These are phyloP conservation scores for Diprion similis DNA, from an alignment of 1,140 invertebrate genomes.

Conservation along the genomic window DNA sequence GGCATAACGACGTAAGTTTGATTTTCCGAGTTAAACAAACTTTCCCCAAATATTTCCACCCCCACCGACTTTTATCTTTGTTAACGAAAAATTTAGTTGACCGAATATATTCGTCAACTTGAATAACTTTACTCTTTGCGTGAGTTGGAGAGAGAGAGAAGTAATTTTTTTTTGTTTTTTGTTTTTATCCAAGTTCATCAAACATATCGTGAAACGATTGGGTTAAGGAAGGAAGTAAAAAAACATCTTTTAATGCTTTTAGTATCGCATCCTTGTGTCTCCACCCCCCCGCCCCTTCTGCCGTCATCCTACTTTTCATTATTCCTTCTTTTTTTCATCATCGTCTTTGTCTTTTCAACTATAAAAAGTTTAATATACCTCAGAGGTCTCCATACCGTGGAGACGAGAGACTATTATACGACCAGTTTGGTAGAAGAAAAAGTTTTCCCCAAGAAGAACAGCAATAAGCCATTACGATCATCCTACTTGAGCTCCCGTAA, in stretches of 20 bases:
- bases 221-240: slow-evolving; percentile 11
- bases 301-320: not conserved
- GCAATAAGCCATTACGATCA: slow-evolving; percentile 48
- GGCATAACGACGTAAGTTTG: too few relatives aligned
- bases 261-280: slow-evolving; percentile 33
- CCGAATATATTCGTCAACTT: too few relatives aligned
- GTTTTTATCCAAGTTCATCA: too few relatives aligned
- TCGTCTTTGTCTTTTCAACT: slow-evolving; percentile 40
- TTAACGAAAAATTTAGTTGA: too few relatives aligned
- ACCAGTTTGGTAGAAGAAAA: slow-evolving; percentile 26
- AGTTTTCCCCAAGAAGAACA: slow-evolving; percentile 38
- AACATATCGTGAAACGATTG: not conserved
- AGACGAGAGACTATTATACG: slow-evolving; percentile 13
- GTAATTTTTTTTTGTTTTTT: too few relatives aligned
- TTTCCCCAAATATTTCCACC: too few relatives aligned
- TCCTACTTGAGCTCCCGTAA: slow-evolving; percentile 36
- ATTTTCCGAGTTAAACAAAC: too few relatives aligned
- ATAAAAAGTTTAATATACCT: slow-evolving; percentile 48
- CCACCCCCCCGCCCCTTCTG: not conserved
- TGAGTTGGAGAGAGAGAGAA: too few relatives aligned
- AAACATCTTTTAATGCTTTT: slow-evolving; percentile 32
- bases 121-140: too few relatives aligned
- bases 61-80: too few relatives aligned
- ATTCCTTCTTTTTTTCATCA: not conserved
- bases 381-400: slow-evolving; percentile 19